phyloP scores from a whole-genome alignment of 1,140 invertebrate genomes.

The Drosophila subpulchrella region DNA sequence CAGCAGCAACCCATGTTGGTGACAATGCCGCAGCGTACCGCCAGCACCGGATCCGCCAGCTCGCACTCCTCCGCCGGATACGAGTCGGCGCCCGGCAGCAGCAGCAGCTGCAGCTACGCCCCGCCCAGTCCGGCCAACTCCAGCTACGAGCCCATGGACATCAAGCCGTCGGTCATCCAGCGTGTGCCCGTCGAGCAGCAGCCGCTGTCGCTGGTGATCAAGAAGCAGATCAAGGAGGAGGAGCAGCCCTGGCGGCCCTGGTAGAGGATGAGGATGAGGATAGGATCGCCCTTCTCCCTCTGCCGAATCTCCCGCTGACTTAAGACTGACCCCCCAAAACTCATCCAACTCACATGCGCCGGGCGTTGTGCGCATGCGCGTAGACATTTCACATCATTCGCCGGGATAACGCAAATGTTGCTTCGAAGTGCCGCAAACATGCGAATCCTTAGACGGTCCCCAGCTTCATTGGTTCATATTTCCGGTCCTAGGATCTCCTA shows the following conservation, averaged over 20 bases:
- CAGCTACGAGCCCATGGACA: constrained; percentile 80
- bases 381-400: constrained; percentile 70
- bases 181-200: constrained; percentile 86
- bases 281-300: not conserved
- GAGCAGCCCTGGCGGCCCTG: constrained; percentile 89
- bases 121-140: constrained; percentile 83
- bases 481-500: not conserved
- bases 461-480: constrained; percentile 2
- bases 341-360: constrained; percentile 48
- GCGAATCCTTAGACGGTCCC: constrained; percentile 45
- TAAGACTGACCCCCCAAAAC: constrained; percentile 68
- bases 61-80: constrained; percentile 86
- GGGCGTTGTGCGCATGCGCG: constrained; percentile 66
- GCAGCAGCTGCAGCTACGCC: constrained; percentile 75
- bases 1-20: constrained; percentile 89
- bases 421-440: constrained; percentile 68
- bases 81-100: constrained; percentile 71
- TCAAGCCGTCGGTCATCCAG: constrained; percentile 82
- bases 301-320: constrained; percentile 62
- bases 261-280: constrained; percentile 85
- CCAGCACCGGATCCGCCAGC: constrained; percentile 88
- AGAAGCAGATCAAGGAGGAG: constrained; percentile 83
- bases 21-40: constrained; percentile 89
- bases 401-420: constrained; percentile 72
- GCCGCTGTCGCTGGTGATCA: constrained; percentile 88